These are phyloP conservation scores for Enoplosus armatus DNA, from an alignment of 2,797 vertebrate species.

Conservation along the genomic window DNA sequence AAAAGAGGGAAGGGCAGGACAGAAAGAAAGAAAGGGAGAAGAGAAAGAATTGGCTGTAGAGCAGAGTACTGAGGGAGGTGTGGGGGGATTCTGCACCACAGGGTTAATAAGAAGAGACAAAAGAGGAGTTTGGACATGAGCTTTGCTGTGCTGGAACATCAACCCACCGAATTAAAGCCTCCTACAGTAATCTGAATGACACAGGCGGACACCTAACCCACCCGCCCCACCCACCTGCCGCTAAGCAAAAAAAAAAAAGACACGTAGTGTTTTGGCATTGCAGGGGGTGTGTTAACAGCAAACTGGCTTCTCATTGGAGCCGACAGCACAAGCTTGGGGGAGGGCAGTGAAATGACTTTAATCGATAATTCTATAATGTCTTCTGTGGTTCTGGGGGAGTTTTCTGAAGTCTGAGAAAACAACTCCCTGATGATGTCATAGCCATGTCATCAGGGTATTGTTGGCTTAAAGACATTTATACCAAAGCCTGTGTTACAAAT, in stretches of 20 bases:
- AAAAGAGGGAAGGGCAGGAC: slow-evolving; percentile 48
- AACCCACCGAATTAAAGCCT: slow-evolving; percentile 66
- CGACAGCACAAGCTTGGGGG: background rate
- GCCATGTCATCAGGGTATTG: background rate
- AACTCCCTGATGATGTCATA: background rate
- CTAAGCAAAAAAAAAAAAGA: slow-evolving; percentile 26
- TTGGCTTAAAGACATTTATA: background rate
- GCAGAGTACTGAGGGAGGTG: slow-evolving; percentile 18
- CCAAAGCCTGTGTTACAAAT: background rate
- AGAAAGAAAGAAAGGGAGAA: slow-evolving; percentile 3
- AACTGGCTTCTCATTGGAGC: background rate
- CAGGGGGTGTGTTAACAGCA: background rate
- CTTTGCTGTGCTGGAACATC: slow-evolving; percentile 60
- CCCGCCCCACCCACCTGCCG: slow-evolving; percentile 47
- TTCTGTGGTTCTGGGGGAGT: background rate
- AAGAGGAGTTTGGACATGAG: slow-evolving; percentile 62
- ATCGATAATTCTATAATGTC: background rate
- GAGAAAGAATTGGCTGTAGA: slow-evolving; percentile 45
- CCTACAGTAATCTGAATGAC: slow-evolving; percentile 60
- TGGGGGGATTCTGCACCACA: slow-evolving; percentile 30
- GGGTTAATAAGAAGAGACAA: slow-evolving; percentile 78
- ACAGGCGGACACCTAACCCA: slow-evolving; percentile 44
- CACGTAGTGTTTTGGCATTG: background rate
- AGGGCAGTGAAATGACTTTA: background rate
- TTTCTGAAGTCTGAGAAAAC: background rate